A percentile compares a stretch with the other conserved stretches of the same genome.
phyloP scores from a whole-genome alignment of 2,888 invertebrate genomes.

The Agrotis clavis region DNA sequence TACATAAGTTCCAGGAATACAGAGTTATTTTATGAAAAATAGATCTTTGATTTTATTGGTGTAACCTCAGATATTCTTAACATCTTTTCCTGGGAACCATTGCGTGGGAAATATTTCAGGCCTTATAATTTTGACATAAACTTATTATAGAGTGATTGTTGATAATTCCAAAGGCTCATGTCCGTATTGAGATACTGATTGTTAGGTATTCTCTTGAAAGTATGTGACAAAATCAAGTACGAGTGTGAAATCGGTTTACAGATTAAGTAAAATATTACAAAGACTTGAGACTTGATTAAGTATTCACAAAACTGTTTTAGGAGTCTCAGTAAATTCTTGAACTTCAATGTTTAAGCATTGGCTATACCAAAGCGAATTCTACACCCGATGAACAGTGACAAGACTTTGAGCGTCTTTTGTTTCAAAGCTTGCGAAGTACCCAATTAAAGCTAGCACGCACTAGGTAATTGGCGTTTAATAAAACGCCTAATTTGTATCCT shows the following conservation, averaged over 20 bases:
- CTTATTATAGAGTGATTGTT: background rate
- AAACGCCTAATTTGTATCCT: too few relatives aligned
- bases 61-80: background rate
- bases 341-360: background rate
- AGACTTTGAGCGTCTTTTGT: too few relatives aligned
- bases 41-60: background rate
- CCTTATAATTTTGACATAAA: background rate
- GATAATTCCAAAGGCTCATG: background rate
- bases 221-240: background rate
- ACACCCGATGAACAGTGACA: background rate
- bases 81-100: background rate
- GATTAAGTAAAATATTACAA: background rate
- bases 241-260: background rate
- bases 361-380: too few relatives aligned
- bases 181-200: background rate
- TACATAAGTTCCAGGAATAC: background rate
- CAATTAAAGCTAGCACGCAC: too few relatives aligned
- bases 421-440: too few relatives aligned
- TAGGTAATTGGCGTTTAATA: too few relatives aligned
- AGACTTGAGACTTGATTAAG: background rate
- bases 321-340: background rate
- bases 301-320: background rate
- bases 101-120: background rate
- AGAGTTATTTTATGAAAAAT: background rate
- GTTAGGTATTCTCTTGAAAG: background rate